Evolutionary conservation across 2,113 vertebrate genomes (phyloP).

Genomic region (Tretioscincus oriximinensis): DNA sequence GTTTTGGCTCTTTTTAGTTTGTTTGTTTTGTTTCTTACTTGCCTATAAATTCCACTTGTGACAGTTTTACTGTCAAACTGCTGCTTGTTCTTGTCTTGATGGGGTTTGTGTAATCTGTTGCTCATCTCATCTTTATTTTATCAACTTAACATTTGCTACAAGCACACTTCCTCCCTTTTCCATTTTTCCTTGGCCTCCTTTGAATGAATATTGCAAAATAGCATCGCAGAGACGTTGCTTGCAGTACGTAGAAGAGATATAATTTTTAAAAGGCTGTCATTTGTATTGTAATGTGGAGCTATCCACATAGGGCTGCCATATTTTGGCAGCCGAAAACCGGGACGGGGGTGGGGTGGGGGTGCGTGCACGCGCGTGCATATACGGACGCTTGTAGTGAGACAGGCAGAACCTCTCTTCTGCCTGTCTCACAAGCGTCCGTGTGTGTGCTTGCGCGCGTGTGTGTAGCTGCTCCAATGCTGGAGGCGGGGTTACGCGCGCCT

Average conservation of each 20-base stretch:
- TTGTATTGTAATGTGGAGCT: not conserved
- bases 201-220: constrained; percentile 24
- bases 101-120: not conserved
- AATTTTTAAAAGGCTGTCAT: constrained; percentile 10
- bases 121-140: not conserved
- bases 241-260: not conserved
- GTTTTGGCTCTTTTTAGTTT: not conserved
- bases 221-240: constrained; percentile 28
- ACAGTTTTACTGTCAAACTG: not conserved
- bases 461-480: no score
- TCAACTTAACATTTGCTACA: constrained; percentile 1
- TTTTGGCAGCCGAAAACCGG: no score
- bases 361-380: no score
- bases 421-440: no score
- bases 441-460: no score
- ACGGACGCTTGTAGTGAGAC: no score
- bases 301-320: no score
- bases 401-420: no score
- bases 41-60: not conserved
- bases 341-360: no score
- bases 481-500: no score
- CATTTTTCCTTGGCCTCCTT: not conserved
- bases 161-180: not conserved
- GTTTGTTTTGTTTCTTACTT: not conserved
- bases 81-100: not conserved